Evolutionary conservation across 2,113 vertebrate species (phyloP), one percentile per base, ranked within the genome.

Genomic region (Irena cyanogastra): DNA sequence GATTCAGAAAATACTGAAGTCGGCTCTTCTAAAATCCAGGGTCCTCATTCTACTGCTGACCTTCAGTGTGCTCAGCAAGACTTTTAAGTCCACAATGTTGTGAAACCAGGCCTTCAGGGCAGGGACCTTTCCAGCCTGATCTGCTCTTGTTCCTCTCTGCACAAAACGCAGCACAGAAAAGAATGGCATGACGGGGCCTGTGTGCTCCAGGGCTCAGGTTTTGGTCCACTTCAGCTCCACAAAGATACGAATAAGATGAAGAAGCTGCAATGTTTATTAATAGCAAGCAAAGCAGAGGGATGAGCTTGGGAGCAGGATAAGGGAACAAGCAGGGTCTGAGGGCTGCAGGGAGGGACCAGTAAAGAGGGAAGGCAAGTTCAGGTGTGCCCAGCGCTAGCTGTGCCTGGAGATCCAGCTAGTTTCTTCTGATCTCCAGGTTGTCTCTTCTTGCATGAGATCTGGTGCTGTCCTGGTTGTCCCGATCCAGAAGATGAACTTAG

Each of bases 141-240:
- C 21, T 66, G 50, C 50, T 33, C 27, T 44, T 14, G n/a, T 26
- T 68, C 22, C 13, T 49, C 50, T 53, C n/a, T 60, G 54, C 54
- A 42, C 64, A 59, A n/a, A 82, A 59, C 1, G 1, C 23, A 49
- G 18, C 4, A 2, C 30, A 59, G 44, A 59, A 41, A 33, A 41
- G 19, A 28, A 23, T 0, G 0, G 65, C 44, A 59, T 30, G 42
- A 59, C 0, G 0, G 35, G 24, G 37, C 26, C 54, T 24, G 45
- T 35, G 13, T 42, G 26, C 37, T 35, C 26, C 31, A 35, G 35
- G 24, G 24, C 54, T 70, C 20, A 13, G 20, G 16, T 42, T 59
- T 50, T 50, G 45, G 16, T 12, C 24, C 30, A 9, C 44, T 60
- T 69, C 35, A 22, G 14, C 23, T 59, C 64, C 44, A 69, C 44